Conservation (phyloP, 1,140 invertebrate species). For the Solenopsis fugax region DNA sequence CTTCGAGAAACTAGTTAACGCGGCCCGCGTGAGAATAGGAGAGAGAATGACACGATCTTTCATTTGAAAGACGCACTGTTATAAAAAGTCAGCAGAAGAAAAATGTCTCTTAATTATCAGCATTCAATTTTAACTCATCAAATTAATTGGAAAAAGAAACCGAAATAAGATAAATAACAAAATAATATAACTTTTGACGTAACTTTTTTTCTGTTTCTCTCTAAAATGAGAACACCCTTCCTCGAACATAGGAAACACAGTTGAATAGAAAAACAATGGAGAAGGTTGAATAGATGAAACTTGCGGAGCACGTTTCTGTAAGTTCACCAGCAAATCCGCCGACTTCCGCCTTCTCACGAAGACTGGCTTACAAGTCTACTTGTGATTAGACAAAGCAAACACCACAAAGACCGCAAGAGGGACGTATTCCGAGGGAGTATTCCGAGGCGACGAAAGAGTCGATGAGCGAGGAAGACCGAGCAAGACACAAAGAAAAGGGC, state of each 20-base stretch:
- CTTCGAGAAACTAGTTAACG: conserved; percentile 50
- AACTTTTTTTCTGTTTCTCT: neutral
- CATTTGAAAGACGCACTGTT: neutral
- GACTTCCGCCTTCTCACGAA: conserved; percentile 54
- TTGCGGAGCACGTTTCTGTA: conserved; percentile 50
- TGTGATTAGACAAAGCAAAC: conserved; percentile 64
- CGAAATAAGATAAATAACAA: neutral
- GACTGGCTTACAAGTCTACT: conserved; percentile 54
- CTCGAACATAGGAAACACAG: neutral
- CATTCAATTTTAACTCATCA: neutral
- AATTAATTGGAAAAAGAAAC: neutral
- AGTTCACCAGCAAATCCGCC: conserved; percentile 39
- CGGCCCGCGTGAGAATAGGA: neutral
- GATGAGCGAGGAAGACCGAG: conserved; percentile 29
- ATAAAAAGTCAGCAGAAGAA: neutral
- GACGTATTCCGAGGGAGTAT: conserved; percentile 1
- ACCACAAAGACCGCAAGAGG: conserved; percentile 51
- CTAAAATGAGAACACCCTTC: neutral
- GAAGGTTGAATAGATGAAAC: neutral
- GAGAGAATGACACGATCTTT: conserved; percentile 1
- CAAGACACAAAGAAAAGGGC: conserved; percentile 49
- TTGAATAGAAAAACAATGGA: conserved; percentile 16
- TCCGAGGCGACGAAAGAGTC: conserved; percentile 18
- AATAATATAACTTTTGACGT: neutral
- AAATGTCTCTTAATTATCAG: neutral